phyloP scores from a whole-genome alignment of 2,797 vertebrate species.

The Typhlichthys eigenmanni region DNA sequence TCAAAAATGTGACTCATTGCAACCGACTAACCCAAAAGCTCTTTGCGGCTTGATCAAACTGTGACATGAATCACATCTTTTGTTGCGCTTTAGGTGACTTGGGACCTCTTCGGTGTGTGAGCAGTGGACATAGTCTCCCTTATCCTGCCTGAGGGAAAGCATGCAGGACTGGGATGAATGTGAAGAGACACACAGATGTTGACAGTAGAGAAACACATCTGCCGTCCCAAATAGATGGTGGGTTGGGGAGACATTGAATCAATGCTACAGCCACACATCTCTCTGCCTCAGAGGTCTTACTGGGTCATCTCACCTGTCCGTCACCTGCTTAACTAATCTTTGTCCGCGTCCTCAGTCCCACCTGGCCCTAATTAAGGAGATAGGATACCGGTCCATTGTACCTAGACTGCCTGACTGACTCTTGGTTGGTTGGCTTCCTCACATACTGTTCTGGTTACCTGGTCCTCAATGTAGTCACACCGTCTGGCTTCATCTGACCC shows the following conservation, averaged over 20 bases:
- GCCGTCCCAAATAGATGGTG: conserved; percentile 22
- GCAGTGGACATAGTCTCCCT: conserved; percentile 26
- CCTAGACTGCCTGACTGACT: conserved; percentile 5
- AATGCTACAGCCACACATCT: conserved; percentile 19
- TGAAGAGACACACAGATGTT: conserved; percentile 16
- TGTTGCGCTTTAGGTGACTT: conserved; percentile 37
- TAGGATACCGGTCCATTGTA: neutral
- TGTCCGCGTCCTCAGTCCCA: conserved; percentile 36
- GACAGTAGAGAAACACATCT: conserved; percentile 18
- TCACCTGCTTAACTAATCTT: conserved; percentile 36
- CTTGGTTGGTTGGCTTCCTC: conserved; percentile 36
- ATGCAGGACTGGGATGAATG: conserved; percentile 10
- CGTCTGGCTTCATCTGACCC: conserved; percentile 47
- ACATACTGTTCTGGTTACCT: conserved; percentile 32
- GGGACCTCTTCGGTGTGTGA: conserved; percentile 34
- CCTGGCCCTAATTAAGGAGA: conserved; percentile 36
- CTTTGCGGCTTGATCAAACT: neutral
- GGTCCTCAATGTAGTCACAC: conserved; percentile 49
- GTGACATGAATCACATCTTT: neutral
- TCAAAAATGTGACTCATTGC: no score
- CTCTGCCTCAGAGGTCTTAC: conserved; percentile 33
- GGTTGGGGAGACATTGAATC: conserved; percentile 20
- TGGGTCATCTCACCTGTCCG: conserved; percentile 46
- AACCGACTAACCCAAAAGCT: neutral
- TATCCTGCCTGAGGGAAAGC: conserved; percentile 20